Percentiles rank a stretch among this genome's conserved stretches.
Conservation (phyloP, 2,888 invertebrate genomes). For the Orgyia antiqua region DNA sequence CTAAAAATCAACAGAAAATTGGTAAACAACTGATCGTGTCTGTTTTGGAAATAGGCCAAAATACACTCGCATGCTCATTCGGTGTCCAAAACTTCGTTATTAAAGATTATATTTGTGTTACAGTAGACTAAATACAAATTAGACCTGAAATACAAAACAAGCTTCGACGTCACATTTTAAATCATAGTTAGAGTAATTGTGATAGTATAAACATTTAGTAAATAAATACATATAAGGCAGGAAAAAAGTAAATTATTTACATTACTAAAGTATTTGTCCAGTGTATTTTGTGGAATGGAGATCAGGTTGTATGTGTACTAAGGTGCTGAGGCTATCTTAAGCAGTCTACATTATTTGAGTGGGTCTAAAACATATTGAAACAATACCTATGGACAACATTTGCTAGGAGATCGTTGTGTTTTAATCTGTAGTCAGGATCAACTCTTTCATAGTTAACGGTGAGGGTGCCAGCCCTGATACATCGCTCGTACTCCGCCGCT, state of each 20-base stretch:
- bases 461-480: constrained; percentile 93
- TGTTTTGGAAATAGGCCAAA: constrained; percentile 28
- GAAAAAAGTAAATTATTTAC: constrained; percentile 38
- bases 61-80: constrained; percentile 69
- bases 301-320: constrained; percentile 20
- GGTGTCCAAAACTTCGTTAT: constrained; percentile 44
- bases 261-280: constrained; percentile 29
- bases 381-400: constrained; percentile 95
- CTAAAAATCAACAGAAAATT: constrained; percentile 9
- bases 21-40: constrained; percentile 12
- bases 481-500: constrained; percentile 93
- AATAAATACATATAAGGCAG: constrained; percentile 38
- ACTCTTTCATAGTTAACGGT: constrained; percentile 96
- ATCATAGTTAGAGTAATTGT: constrained; percentile 28
- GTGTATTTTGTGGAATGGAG: constrained; percentile 28
- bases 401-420: constrained; percentile 94
- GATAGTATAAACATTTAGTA: constrained; percentile 29
- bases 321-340: constrained; percentile 31
- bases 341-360: constrained; percentile 23
- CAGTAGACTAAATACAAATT: constrained; percentile 47
- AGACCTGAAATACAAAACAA: constrained; percentile 49
- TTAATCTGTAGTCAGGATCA: constrained; percentile 92
- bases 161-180: constrained; percentile 36
- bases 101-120: constrained; percentile 40
- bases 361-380: constrained; percentile 4